phyloP scores from a whole-genome alignment of 2,797 vertebrate genomes.

The Leucoraja ocellata region DNA sequence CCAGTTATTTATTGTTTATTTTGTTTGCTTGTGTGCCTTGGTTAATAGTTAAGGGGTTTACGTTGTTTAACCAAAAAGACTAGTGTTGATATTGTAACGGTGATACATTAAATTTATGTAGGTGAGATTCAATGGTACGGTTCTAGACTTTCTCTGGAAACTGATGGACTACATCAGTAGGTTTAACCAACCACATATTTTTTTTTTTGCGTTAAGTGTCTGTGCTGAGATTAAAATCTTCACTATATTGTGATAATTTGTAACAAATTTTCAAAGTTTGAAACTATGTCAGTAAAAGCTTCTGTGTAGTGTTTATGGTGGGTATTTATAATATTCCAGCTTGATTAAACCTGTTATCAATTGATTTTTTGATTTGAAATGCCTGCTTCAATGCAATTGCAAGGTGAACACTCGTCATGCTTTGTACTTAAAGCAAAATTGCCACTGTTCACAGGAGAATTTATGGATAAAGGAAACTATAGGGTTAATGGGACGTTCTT shows the following conservation, averaged over 20 bases:
- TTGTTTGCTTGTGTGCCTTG: neutral
- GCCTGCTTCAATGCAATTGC: neutral
- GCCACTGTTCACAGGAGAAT: neutral
- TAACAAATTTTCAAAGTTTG: neutral
- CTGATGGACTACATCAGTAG: neutral
- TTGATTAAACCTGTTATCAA: neutral
- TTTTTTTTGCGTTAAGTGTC: neutral
- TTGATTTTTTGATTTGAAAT: neutral
- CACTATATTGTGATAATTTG: neutral
- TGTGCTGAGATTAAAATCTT: neutral
- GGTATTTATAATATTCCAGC: neutral
- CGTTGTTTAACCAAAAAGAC: neutral
- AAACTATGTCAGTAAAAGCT: neutral
- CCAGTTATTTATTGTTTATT: neutral
- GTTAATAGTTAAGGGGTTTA: neutral
- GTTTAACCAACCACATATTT: neutral
- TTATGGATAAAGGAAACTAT: neutral
- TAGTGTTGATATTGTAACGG: neutral
- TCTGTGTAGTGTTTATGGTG: neutral
- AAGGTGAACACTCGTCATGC: neutral
- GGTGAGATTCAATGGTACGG: neutral
- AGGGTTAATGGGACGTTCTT: neutral
- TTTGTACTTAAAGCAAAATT: neutral
- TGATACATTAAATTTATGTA: too few species aligned
- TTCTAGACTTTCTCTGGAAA: neutral